These are phyloP conservation scores for Horisme vitalbata DNA, from an alignment of 2,888 invertebrate species.

Conservation along the genomic window DNA sequence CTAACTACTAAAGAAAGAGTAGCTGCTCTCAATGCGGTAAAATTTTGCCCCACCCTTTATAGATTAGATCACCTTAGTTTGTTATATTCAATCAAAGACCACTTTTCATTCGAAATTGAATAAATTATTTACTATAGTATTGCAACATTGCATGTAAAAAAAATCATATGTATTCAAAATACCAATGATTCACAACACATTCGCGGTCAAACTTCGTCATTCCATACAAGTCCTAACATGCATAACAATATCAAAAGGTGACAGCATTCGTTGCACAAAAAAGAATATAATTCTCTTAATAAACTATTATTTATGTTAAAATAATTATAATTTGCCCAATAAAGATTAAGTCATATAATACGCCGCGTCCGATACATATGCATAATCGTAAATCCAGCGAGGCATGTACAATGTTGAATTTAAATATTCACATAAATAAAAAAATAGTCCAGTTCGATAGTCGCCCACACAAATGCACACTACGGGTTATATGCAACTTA, in stretches of 20 bases:
- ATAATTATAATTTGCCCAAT: constrained; percentile 14
- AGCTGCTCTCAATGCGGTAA: too few species aligned
- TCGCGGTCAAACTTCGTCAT: neutral
- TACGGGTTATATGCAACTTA: neutral
- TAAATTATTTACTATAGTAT: too few species aligned
- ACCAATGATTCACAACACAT: neutral
- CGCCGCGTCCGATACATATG: neutral
- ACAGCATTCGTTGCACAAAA: neutral
- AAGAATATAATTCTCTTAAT: neutral
- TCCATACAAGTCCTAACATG: constrained; percentile 4
- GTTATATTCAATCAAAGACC: too few species aligned
- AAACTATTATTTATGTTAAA: constrained; percentile 7
- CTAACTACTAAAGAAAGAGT: too few species aligned
- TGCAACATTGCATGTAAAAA: too few species aligned
- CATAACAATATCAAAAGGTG: neutral
- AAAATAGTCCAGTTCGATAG: neutral
- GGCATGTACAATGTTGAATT: constrained; percentile 9
- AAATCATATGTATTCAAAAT: neutral
- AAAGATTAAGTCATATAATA: constrained; percentile 21
- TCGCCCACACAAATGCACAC: constrained; percentile 17
- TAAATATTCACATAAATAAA: constrained; percentile 20
- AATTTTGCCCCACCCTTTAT: too few species aligned
- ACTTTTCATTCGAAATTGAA: too few species aligned
- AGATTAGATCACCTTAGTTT: too few species aligned
- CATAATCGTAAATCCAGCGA: constrained; percentile 11